These are phyloP conservation scores for Agelas oroides DNA, from an alignment of 37 sponge, comb jelly and placozoan species.

Conservation along the genomic window DNA sequence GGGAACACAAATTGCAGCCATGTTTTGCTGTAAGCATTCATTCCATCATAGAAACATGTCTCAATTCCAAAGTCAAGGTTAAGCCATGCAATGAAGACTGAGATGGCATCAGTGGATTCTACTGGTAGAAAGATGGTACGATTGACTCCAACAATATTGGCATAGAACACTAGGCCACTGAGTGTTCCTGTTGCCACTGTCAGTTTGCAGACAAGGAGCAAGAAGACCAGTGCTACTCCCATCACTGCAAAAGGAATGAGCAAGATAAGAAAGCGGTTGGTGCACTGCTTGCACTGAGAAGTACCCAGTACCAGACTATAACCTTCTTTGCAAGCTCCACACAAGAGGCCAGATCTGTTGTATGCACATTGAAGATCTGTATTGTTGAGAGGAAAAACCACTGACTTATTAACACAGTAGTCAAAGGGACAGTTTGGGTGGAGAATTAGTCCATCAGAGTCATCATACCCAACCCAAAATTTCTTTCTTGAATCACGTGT, in stretches of 20 bases:
- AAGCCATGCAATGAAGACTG: slow-evolving; percentile 20
- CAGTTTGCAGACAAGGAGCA: background rate
- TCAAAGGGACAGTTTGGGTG: slow-evolving; percentile 27
- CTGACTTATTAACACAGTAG: background rate
- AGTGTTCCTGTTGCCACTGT: slow-evolving; percentile 21
- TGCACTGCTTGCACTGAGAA: slow-evolving; percentile 35
- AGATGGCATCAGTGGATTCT: background rate
- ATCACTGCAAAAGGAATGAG: slow-evolving; percentile 18
- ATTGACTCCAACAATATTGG: slow-evolving; percentile 38
- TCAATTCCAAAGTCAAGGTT: slow-evolving; percentile 30
- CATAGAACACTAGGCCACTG: slow-evolving; percentile 42
- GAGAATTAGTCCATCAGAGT: no score
- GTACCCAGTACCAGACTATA: slow-evolving; percentile 35
- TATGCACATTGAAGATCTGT: slow-evolving; percentile 13
- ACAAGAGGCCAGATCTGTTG: background rate
- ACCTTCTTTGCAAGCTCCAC: slow-evolving; percentile 9
- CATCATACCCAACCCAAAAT: no score
- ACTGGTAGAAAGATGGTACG: slow-evolving; percentile 7
- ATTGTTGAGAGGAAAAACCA: background rate
- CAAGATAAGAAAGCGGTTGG: slow-evolving; percentile 20
- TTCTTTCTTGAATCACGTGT: no score
- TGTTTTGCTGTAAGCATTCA: slow-evolving; percentile 17
- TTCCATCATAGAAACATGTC: slow-evolving; percentile 27
- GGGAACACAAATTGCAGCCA: slow-evolving; percentile 42
- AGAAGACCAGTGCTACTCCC: slow-evolving; percentile 29